Base-by-base conservation (phyloP, 1,140 invertebrate genomes). In the Achatina immaculata region DNA sequence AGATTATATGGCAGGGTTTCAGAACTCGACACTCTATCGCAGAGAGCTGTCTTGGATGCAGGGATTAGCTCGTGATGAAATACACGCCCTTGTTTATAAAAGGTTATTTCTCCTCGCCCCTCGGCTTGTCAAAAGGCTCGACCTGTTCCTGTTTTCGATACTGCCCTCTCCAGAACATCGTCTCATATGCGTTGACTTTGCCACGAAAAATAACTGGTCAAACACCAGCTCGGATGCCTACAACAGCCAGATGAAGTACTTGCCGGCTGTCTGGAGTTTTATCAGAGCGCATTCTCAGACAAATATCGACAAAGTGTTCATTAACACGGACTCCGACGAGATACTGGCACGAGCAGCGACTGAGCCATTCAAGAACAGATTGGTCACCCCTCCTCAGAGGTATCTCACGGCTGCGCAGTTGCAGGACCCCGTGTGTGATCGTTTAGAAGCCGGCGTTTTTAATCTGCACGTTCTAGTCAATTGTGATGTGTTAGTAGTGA, bases 401-500 rank as follows among this genome's bases (percentile, higher is more conserved):
- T 1, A 16, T 62, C 24, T 74, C 62, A 0, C n/a, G 82, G 9
- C 55, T 75, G 2, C 40, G 43, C 21, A n/a, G 1, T 31, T 78
- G 19, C 4, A 28, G 42, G n/a, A 43, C 3, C 3, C 14, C 21
- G 40, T 51, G 0, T 85, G 84, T 77, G 68, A 78, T 0, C 58
- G 77, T 24, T 58, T 83, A 58, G 55, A 51, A 1, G 78, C 83
- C 34, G 73, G 73, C 6, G 40, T 85, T 0, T 31, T 83, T 14
- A 80, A 83, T 66, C 84, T 83, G 45, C 65, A 75, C 28, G 34
- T 85, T 1, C 58, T 85, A 38, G 24, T 42, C 0, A 24, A 45
- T 36, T 85, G 84, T 82, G 84, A 85, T 55, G 65, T 80, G 1
- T 51, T 83, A 24, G 40, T 83, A 40, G 48, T 83, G 31, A 80